Evolutionary conservation across 1,140 invertebrate species (phyloP).

Genomic region (Lepeophtheirus salmonis): DNA sequence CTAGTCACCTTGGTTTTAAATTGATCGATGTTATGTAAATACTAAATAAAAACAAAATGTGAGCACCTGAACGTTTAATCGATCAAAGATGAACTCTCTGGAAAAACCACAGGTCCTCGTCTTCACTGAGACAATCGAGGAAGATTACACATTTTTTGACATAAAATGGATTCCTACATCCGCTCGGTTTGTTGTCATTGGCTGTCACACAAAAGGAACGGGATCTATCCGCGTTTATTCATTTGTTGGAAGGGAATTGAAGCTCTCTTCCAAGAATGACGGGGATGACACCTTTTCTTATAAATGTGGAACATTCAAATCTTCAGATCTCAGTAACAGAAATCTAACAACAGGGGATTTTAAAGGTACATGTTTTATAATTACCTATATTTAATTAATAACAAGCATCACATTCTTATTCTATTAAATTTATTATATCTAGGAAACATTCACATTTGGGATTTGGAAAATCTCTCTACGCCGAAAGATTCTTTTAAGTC

Average conservation of each 20-base stretch:
- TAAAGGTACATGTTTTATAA: conserved; percentile 44
- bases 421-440: not conserved
- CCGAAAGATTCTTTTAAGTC: conserved; percentile 56
- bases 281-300: conserved; percentile 54
- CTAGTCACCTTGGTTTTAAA: no score
- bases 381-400: no score
- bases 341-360: conserved; percentile 79
- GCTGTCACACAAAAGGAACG: conserved; percentile 57
- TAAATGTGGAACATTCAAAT: conserved; percentile 63
- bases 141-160: conserved; percentile 67
- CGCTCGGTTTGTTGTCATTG: conserved; percentile 70
- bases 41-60: no score
- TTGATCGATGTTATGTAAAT: no score
- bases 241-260: conserved; percentile 47
- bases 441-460: conserved; percentile 54
- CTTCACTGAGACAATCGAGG: conserved; percentile 58
- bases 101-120: conserved; percentile 75
- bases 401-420: no score
- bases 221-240: conserved; percentile 75
- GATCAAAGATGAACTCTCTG: conserved; percentile 31
- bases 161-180: conserved; percentile 84
- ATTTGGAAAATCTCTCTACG: conserved; percentile 47
- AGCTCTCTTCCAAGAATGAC: conserved; percentile 45
- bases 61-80: no score
- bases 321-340: conserved; percentile 51